A percentile compares a stretch with the other conserved stretches of the same genome.
These are phyloP conservation scores for Pilophorus perplexus DNA, from an alignment of 2,888 invertebrate species.

Conservation along the genomic window DNA sequence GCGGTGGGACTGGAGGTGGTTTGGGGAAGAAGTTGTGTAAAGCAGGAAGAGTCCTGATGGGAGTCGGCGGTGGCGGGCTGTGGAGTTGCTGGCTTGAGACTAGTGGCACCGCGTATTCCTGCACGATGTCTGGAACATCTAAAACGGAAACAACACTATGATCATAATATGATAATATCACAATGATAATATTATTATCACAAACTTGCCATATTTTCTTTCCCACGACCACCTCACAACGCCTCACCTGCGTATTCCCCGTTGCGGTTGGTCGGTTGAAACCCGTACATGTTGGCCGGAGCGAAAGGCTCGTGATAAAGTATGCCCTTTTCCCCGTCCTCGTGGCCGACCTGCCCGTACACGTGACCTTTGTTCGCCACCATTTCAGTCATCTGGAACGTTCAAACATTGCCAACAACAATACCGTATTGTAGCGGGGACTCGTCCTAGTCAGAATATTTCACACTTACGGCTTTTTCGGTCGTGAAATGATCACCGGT, in stretches of 20 bases:
- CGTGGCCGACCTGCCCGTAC: constrained; percentile 51
- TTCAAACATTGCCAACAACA: no score
- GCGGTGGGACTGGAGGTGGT: constrained; percentile 65
- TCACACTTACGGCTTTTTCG: constrained; percentile 42
- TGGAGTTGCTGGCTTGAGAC: constrained; percentile 53
- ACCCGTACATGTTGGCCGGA: constrained; percentile 55
- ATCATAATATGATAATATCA: no score
- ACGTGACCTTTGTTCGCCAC: constrained; percentile 49
- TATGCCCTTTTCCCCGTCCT: constrained; percentile 52
- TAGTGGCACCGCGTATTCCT: constrained; percentile 64
- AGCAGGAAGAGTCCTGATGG: constrained; percentile 56
- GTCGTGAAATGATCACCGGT: constrained; percentile 40
- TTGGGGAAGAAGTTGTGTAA: constrained; percentile 60
- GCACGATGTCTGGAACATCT: constrained; percentile 57
- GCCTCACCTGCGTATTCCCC: constrained; percentile 42
- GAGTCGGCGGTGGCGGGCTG: constrained; percentile 52
- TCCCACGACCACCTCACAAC: neutral
- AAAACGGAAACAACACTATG: neutral
- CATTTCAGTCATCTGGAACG: constrained; percentile 38
- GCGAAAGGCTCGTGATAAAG: constrained; percentile 56
- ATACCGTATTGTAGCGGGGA: no score
- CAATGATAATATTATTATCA: no score
- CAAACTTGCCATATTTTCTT: no score
- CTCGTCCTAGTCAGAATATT: no score
- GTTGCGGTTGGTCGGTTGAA: constrained; percentile 38